Evolutionary conservation across 2,797 vertebrate species (phyloP).

Genomic region (Tinamus major): DNA sequence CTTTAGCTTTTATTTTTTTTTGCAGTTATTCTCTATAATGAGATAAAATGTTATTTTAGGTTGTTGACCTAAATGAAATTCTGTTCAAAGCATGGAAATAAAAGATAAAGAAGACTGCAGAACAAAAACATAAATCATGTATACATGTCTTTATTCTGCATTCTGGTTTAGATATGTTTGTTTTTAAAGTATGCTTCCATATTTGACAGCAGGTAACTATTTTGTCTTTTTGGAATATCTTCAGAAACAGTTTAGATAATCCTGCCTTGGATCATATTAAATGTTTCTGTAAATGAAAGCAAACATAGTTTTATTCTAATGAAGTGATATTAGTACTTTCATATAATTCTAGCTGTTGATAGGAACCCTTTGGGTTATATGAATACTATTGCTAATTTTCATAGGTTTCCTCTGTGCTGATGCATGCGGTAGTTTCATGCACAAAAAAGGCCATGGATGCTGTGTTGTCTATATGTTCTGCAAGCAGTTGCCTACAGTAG

Average conservation of each 20-base stretch:
- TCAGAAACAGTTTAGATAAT: neutral
- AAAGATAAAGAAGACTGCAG: neutral
- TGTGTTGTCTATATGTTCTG: neutral
- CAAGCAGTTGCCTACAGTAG: neutral
- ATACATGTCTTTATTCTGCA: neutral
- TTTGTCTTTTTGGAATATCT: neutral
- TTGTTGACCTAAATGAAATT: neutral
- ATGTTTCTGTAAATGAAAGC: neutral
- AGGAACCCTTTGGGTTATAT: neutral
- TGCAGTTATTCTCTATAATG: neutral
- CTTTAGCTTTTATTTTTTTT: neutral
- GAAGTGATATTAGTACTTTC: neutral
- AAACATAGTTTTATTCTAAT: neutral
- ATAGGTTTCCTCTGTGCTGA: neutral
- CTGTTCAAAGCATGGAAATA: neutral
- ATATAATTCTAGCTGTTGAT: neutral
- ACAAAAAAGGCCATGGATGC: neutral
- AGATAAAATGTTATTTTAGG: neutral
- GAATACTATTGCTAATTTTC: neutral
- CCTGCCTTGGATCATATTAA: neutral
- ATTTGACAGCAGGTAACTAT: constrained; percentile 18
- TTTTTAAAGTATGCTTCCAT: neutral
- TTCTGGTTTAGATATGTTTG: neutral
- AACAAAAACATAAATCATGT: neutral
- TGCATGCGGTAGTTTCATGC: neutral